These are phyloP conservation scores for Ophiodon elongatus DNA, from an alignment of 2,113 vertebrate species.

Conservation along the genomic window DNA sequence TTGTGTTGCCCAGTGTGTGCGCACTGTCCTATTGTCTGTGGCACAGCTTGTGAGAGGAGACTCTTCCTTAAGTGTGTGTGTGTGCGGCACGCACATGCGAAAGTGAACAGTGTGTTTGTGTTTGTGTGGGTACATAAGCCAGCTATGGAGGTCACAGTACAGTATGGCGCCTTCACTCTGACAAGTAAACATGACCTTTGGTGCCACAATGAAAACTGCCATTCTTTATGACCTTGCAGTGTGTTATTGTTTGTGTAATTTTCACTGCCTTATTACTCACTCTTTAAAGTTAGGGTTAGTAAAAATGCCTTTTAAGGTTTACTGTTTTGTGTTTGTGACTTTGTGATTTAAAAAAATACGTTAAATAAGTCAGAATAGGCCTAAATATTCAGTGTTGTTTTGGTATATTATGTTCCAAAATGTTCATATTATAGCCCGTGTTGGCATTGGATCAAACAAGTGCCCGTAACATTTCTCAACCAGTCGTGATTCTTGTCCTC, in stretches of 20 bases:
- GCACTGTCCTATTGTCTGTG: slow-evolving; percentile 63
- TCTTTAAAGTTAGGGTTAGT: slow-evolving; percentile 40
- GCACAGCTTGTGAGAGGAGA: slow-evolving; percentile 55
- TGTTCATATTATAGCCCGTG: background rate
- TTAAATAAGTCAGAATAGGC: background rate
- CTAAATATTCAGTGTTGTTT: background rate
- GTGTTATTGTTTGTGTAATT: slow-evolving; percentile 74
- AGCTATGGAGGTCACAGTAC: slow-evolving; percentile 82
- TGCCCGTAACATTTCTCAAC: background rate
- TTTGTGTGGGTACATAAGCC: slow-evolving; percentile 68
- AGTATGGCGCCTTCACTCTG: slow-evolving; percentile 84
- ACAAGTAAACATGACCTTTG: slow-evolving; percentile 86
- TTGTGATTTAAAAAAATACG: background rate
- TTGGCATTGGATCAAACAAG: background rate
- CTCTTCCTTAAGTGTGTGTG: slow-evolving; percentile 63
- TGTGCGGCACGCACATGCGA: slow-evolving; percentile 56
- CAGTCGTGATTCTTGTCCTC: background rate
- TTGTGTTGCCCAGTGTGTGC: slow-evolving; percentile 44
- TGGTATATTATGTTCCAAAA: background rate
- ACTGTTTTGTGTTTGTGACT: background rate
- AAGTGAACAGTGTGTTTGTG: slow-evolving; percentile 51
- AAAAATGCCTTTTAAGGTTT: slow-evolving; percentile 1
- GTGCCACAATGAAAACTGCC: slow-evolving; percentile 79
- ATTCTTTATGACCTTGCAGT: slow-evolving; percentile 79
- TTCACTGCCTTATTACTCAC: slow-evolving; percentile 53